Evolutionary conservation across 2,888 invertebrate species (phyloP), one percentile per base, ranked within the genome.

Genomic region (Suillia variegata): DNA sequence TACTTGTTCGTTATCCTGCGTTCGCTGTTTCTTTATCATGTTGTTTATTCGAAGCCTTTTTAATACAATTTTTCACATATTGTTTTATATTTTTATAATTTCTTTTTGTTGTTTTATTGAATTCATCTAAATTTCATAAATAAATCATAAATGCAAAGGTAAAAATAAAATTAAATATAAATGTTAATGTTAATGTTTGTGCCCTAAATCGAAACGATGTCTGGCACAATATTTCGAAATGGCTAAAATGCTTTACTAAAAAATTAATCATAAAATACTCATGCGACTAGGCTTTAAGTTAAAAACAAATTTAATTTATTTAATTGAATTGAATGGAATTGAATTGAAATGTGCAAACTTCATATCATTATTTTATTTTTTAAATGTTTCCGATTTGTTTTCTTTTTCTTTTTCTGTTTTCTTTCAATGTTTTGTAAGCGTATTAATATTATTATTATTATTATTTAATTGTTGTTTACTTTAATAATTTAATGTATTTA

Each of bases 261-360:
- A 80, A 80, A 75, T 75, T 79, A 79, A 78, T 78, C 75, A 73
- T 77, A 75, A 79, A 80, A 80, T 70, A 79, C 80, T 80, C 80
- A 80, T 80, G 80, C 80, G 77, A 76, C 74, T 74, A 77, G 69
- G 70, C 73, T 68, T 69, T 75, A 74, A 76, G 74, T 73, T 70
- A 68, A 65, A 65, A 64, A 63, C 56, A 59, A 61, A 48, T 60
- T 58, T 54, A 62, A 61, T 66, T 61, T 67, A 55, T n/a, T n/a
- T n/a, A n/a, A n/a, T n/a, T n/a, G n/a, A n/a, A n/a, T n/a, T n/a
- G n/a, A n/a, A n/a, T n/a, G n/a, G n/a, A n/a, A n/a, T n/a, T n/a
- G n/a, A n/a, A n/a, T n/a, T n/a, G n/a, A n/a, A n/a, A n/a, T n/a
- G n/a, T 71, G 66, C 65, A 65, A 67, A 54, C 57, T 54, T 61